Conservation (phyloP, 2,797 vertebrate species). For the Okamejei kenojei region DNA sequence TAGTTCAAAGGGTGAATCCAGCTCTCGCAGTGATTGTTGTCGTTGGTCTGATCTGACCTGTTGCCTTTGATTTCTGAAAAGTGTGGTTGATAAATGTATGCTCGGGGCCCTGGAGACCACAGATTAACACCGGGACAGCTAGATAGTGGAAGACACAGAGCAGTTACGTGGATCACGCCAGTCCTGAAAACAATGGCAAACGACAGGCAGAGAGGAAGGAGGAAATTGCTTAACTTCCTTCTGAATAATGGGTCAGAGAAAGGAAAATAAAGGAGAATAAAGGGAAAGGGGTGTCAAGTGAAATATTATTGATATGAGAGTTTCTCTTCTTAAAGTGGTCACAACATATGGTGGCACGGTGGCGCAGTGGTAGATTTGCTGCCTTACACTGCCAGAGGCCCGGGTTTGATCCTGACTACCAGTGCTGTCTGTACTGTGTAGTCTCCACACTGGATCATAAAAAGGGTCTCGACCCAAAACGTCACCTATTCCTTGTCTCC, state of each 20-base stretch:
- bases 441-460: too few species aligned
- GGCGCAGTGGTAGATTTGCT: too few species aligned
- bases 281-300: background rate
- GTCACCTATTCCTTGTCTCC: too few species aligned
- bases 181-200: background rate
- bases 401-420: too few species aligned
- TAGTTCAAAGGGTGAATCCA: background rate
- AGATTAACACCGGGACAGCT: background rate
- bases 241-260: background rate
- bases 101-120: background rate
- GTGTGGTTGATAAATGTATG: slow-evolving; percentile 18
- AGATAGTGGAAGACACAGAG: background rate
- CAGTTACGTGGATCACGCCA: background rate
- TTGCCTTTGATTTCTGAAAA: background rate
- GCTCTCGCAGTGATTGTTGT: background rate
- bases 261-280: background rate
- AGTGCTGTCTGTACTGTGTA: too few species aligned
- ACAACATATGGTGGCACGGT: too few species aligned
- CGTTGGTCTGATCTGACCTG: background rate
- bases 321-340: background rate
- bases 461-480: too few species aligned
- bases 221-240: slow-evolving; percentile 19
- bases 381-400: too few species aligned
- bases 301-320: background rate
- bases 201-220: slow-evolving; percentile 2